Evolutionary conservation across 2,113 vertebrate genomes (phyloP).

Genomic region (Misgurnus anguillicaudatus): DNA sequence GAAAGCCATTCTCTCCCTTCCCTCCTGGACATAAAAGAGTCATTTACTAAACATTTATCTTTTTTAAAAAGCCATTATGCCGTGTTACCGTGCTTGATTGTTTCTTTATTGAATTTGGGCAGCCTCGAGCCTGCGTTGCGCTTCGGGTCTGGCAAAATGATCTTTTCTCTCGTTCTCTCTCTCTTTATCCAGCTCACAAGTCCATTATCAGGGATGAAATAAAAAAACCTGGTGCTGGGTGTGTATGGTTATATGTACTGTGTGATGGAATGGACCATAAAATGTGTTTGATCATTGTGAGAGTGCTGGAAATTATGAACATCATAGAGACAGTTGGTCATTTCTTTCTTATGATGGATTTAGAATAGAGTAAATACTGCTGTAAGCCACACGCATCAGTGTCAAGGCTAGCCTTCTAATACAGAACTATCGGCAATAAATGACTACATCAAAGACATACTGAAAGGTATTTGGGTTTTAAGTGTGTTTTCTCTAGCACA

Average conservation of each 20-base stretch:
- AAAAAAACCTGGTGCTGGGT: slow-evolving; percentile 28
- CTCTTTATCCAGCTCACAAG: slow-evolving; percentile 49
- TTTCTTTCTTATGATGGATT: slow-evolving; percentile 35
- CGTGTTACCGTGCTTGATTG: slow-evolving; percentile 60
- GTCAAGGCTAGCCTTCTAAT: background rate
- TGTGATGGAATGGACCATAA: slow-evolving; percentile 32
- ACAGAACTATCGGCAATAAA: slow-evolving; percentile 23
- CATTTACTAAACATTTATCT: slow-evolving; percentile 62
- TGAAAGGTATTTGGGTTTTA: background rate
- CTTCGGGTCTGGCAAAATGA: slow-evolving; percentile 57
- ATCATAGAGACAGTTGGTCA: background rate
- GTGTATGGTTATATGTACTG: slow-evolving; percentile 11
- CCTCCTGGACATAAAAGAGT: slow-evolving; percentile 61
- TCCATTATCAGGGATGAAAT: slow-evolving; percentile 45
- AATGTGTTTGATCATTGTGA: slow-evolving; percentile 19
- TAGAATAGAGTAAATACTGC: background rate
- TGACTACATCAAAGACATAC: slow-evolving; percentile 3
- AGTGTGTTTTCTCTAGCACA: background rate
- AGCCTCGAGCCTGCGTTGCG: slow-evolving; percentile 52
- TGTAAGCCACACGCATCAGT: slow-evolving; percentile 16
- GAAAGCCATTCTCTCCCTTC: slow-evolving; percentile 54
- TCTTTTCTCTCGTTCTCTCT: slow-evolving; percentile 50
- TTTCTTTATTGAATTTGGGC: slow-evolving; percentile 62
- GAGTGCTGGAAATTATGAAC: slow-evolving; percentile 30
- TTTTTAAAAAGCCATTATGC: slow-evolving; percentile 65